Evolutionary conservation across 2,888 invertebrate species (phyloP).

Genomic region (Stramonita haemastoma): DNA sequence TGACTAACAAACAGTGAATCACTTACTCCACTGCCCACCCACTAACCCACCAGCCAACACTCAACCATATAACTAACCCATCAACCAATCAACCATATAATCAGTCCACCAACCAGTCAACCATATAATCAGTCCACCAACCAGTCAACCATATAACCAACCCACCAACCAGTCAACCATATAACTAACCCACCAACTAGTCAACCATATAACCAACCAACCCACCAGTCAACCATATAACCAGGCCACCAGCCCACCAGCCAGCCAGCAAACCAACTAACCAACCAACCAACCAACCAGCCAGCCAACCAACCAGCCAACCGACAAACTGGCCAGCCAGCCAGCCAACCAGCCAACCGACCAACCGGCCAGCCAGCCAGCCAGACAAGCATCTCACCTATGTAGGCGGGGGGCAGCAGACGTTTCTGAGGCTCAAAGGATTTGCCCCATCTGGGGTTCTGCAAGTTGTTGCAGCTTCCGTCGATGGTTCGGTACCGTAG

Average conservation of each 20-base stretch:
- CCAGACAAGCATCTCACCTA: neutral
- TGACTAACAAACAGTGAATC: too few species aligned
- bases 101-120: too few species aligned
- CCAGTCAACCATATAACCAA: too few species aligned
- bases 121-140: too few species aligned
- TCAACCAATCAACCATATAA: too few species aligned
- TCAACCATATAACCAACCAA: too few species aligned
- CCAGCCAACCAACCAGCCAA: neutral
- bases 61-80: too few species aligned
- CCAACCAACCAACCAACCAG: neutral
- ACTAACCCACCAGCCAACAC: too few species aligned
- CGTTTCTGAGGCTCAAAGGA: conserved; percentile 40
- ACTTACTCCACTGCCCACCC: too few species aligned
- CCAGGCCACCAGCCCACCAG: neutral
- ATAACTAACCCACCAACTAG: too few species aligned
- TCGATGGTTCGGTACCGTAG: conserved; percentile 38
- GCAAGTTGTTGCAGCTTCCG: conserved; percentile 39
- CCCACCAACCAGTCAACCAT: too few species aligned
- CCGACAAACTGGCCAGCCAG: neutral
- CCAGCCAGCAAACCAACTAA: neutral
- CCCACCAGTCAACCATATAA: too few species aligned
- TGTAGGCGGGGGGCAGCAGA: conserved; percentile 10
- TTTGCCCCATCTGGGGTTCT: conserved; percentile 37
- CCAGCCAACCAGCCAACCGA: neutral
- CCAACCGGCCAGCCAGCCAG: neutral